phyloP scores from a whole-genome alignment of 1,140 invertebrate species.

The Eupeodes corollae region DNA sequence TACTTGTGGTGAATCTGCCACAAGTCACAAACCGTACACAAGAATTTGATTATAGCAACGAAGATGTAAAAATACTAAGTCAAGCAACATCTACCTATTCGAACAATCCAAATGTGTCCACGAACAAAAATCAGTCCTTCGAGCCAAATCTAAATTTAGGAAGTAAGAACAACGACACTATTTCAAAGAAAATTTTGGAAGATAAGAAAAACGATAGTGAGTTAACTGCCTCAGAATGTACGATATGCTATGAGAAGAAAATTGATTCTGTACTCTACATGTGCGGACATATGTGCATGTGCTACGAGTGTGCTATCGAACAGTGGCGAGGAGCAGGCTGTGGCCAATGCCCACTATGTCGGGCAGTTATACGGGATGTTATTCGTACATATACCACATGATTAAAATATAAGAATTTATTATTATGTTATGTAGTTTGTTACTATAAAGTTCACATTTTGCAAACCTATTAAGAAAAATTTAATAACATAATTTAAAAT shows the following conservation, averaged over 20 bases:
- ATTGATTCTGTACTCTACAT: constrained; percentile 91
- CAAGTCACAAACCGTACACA: constrained; percentile 40
- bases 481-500: too few relatives aligned
- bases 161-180: too few relatives aligned
- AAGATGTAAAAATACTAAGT: background rate
- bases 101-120: constrained; percentile 41
- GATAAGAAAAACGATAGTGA: constrained; percentile 26
- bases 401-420: constrained; percentile 16
- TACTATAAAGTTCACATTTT: too few relatives aligned
- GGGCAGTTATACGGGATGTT: constrained; percentile 85
- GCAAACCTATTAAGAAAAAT: too few relatives aligned
- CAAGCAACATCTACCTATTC: constrained; percentile 27
- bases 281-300: constrained; percentile 99
- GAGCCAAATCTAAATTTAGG: constrained; percentile 27
- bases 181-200: too few relatives aligned
- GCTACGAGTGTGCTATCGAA: constrained; percentile 86
- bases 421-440: too few relatives aligned
- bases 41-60: constrained; percentile 19
- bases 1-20: constrained; percentile 69
- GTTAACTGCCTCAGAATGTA: constrained; percentile 62
- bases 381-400: constrained; percentile 89
- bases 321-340: constrained; percentile 82
- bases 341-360: constrained; percentile 86
- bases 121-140: constrained; percentile 48
- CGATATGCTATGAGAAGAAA: constrained; percentile 85